phyloP scores from a whole-genome alignment of 2,888 invertebrate genomes.

The Hybos culiciformis region DNA sequence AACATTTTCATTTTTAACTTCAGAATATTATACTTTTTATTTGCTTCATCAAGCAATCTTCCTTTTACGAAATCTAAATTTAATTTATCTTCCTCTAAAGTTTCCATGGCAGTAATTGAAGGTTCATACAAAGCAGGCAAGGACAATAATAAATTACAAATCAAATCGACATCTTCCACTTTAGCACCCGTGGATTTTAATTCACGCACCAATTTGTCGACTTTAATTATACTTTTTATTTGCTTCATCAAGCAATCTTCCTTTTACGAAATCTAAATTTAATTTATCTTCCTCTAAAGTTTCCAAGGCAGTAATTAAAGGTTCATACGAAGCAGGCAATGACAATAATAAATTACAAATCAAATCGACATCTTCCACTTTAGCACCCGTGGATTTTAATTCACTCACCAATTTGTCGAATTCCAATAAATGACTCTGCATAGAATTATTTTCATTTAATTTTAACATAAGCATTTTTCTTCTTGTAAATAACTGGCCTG shows the following conservation, averaged over 20 bases:
- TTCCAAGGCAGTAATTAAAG: not conserved
- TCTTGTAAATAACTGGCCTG: not conserved
- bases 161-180: slow-evolving; percentile 26
- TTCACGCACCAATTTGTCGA: slow-evolving; percentile 23
- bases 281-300: not conserved
- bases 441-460: not conserved
- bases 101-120: slow-evolving; percentile 28
- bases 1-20: slow-evolving; percentile 2
- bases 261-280: not conserved
- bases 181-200: slow-evolving; percentile 25
- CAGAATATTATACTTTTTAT: not conserved
- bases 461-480: too few relatives aligned
- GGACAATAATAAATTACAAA: slow-evolving; percentile 26
- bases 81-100: slow-evolving; percentile 17
- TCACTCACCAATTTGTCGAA: not conserved
- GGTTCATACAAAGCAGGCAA: slow-evolving; percentile 25
- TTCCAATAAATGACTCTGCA: not conserved
- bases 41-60: slow-evolving; percentile 11
- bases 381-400: not conserved
- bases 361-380: not conserved
- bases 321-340: not conserved
- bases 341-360: not conserved
- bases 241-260: not conserved
- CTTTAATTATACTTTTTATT: not conserved
- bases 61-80: slow-evolving; percentile 11